phyloP scores from a whole-genome alignment of 2,888 invertebrate genomes.

The Protophormia terraenovae region DNA sequence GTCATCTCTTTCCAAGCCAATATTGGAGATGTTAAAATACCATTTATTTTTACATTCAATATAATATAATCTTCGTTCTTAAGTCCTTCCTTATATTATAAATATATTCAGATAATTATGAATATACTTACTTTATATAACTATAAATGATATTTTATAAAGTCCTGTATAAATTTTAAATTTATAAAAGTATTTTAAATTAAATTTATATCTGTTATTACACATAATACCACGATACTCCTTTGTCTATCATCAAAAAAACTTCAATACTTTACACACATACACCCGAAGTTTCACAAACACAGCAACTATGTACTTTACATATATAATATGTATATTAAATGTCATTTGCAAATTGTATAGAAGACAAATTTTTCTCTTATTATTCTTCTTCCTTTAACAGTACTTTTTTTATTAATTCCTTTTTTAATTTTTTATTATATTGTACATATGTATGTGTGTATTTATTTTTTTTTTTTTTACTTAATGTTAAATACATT shows the following conservation, averaged over 20 bases:
- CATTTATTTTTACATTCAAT: too few relatives aligned
- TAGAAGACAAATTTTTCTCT: slow-evolving; percentile 17
- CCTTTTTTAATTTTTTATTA: background rate
- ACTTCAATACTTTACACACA: background rate
- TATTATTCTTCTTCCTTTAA: background rate
- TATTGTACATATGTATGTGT: background rate
- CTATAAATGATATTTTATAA: too few relatives aligned
- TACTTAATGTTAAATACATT: slow-evolving; percentile 58
- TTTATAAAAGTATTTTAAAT: too few relatives aligned
- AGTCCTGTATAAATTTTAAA: too few relatives aligned
- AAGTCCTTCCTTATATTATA: too few relatives aligned
- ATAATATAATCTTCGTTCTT: too few relatives aligned
- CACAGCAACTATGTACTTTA: slow-evolving; percentile 42
- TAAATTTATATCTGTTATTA: too few relatives aligned
- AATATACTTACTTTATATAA: too few relatives aligned
- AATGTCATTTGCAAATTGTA: slow-evolving; percentile 58
- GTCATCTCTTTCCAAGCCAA: too few relatives aligned
- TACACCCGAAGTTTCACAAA: background rate
- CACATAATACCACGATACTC: slow-evolving; percentile 4
- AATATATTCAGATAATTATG: too few relatives aligned
- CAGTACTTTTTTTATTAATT: background rate
- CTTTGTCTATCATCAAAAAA: slow-evolving; percentile 9
- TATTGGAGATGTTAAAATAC: too few relatives aligned
- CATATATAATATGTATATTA: slow-evolving; percentile 56
- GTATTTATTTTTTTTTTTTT: slow-evolving; percentile 10